Conservation (phyloP, 2,888 invertebrate genomes). For the Crioceris asparagi region DNA sequence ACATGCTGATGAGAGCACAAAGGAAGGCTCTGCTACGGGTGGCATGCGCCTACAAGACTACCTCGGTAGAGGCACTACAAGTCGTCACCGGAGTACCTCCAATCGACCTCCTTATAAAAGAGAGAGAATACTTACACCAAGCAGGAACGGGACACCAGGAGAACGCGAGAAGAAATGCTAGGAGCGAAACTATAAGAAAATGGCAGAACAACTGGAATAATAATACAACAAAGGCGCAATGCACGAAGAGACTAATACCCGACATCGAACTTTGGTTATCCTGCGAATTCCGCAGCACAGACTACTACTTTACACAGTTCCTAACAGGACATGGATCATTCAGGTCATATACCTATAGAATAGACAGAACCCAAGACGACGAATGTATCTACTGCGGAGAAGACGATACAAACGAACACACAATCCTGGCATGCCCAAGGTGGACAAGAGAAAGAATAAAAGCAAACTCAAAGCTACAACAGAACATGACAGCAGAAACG, state of each 20-base stretch:
- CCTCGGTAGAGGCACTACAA: not conserved
- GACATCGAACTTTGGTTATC: constrained; percentile 6
- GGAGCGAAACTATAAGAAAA: not conserved
- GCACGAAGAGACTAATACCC: constrained; percentile 6
- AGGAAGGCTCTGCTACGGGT: not conserved
- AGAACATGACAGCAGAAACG: not conserved
- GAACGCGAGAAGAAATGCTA: too few relatives aligned
- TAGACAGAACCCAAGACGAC: not conserved
- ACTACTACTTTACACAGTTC: constrained; percentile 9
- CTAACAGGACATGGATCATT: constrained; percentile 10
- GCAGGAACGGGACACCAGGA: not conserved
- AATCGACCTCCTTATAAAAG: not conserved
- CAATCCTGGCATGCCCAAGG: not conserved
- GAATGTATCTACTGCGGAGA: not conserved
- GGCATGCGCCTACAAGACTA: not conserved
- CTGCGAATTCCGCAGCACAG: constrained; percentile 3
- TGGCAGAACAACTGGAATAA: too few relatives aligned
- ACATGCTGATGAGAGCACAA: not conserved
- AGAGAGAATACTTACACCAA: not conserved
- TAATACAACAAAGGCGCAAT: too few relatives aligned
- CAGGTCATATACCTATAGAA: not conserved
- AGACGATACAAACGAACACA: not conserved
- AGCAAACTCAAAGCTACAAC: not conserved
- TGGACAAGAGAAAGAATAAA: not conserved
- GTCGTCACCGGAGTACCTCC: constrained; percentile 1